Percentiles rank a stretch among this genome's conserved stretches.
Evolutionary conservation across 2,888 invertebrate species (phyloP).

Genomic region (Sepiola atlantica): DNA sequence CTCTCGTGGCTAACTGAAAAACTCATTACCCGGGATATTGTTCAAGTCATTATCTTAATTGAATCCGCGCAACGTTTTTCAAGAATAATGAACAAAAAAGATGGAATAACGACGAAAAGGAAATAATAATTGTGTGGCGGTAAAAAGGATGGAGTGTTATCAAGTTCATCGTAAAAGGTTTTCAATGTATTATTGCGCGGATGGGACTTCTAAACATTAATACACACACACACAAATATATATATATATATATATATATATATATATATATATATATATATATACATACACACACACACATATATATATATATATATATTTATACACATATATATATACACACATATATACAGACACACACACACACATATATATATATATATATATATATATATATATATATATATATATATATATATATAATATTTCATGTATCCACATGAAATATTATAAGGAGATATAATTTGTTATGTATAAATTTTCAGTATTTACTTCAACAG

Average conservation of each 20-base stretch:
- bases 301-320: not conserved
- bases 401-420: too few relatives aligned
- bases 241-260: not conserved
- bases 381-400: too few relatives aligned
- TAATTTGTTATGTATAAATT: too few relatives aligned
- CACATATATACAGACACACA: not conserved
- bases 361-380: too few relatives aligned
- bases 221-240: not conserved
- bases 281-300: not conserved
- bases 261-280: not conserved
- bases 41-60: slow-evolving; percentile 19
- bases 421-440: not conserved
- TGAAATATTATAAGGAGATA: too few relatives aligned
- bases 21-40: slow-evolving; percentile 32
- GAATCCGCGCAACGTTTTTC: slow-evolving; percentile 13
- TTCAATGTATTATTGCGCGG: not conserved
- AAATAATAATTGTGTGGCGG: not conserved
- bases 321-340: not conserved
- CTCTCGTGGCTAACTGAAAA: not conserved
- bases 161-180: slow-evolving; percentile 32
- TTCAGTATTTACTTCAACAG: too few relatives aligned
- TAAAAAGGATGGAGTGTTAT: slow-evolving; percentile 16
- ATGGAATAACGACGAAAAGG: not conserved
- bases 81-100: slow-evolving; percentile 18
- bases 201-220: not conserved